Conservation (phyloP, 1,140 invertebrate species). For the Temnothorax curvispinosus region DNA sequence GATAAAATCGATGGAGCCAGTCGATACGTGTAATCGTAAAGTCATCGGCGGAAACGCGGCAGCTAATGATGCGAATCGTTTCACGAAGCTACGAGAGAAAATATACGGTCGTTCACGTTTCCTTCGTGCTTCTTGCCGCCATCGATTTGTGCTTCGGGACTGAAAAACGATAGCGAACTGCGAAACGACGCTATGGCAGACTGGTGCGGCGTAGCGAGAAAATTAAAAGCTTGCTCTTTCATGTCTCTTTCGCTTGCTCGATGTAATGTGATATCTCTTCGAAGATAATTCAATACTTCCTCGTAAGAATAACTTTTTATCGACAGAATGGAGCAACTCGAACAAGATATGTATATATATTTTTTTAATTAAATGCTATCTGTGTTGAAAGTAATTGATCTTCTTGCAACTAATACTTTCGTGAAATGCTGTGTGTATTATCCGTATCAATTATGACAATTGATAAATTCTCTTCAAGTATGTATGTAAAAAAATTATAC, state of each 20-base stretch:
- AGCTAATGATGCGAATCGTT: conserved; percentile 63
- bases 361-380: neutral
- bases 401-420: neutral
- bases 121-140: conserved; percentile 56
- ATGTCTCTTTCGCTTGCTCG: conserved; percentile 7
- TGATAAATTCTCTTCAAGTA: neutral
- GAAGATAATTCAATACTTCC: conserved; percentile 1
- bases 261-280: neutral
- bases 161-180: conserved; percentile 67
- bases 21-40: conserved; percentile 48
- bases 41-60: conserved; percentile 53
- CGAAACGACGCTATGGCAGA: conserved; percentile 43
- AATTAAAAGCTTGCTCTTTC: conserved; percentile 66
- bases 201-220: conserved; percentile 58
- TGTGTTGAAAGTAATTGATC: neutral
- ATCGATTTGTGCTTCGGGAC: conserved; percentile 67
- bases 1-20: conserved; percentile 55
- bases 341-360: neutral
- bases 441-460: neutral
- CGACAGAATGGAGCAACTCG: neutral
- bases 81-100: conserved; percentile 24
- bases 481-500: neutral
- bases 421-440: neutral
- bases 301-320: neutral
- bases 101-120: conserved; percentile 33